Conservation (phyloP, 2,113 vertebrate species). For the Anolis sagrei region DNA sequence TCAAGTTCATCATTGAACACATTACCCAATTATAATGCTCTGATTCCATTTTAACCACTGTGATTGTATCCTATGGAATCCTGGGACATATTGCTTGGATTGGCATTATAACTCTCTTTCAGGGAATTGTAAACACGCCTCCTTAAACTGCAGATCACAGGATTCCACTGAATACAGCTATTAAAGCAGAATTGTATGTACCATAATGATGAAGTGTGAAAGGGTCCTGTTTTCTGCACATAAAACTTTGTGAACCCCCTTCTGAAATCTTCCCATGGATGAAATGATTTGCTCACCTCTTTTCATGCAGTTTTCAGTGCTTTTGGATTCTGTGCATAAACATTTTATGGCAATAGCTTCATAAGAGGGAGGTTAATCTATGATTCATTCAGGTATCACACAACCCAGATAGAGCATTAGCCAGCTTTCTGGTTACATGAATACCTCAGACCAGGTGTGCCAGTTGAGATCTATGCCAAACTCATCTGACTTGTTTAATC, state of each 20-base stretch:
- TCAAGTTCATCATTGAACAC: not conserved
- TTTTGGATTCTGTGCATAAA: not conserved
- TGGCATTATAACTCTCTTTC: too few relatives aligned
- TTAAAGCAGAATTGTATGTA: too few relatives aligned
- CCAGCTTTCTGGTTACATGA: not conserved
- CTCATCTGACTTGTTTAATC: not conserved
- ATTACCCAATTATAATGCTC: too few relatives aligned
- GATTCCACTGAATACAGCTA: too few relatives aligned
- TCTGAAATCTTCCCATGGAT: not conserved
- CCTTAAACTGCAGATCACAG: too few relatives aligned
- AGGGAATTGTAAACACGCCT: too few relatives aligned
- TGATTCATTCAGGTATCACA: not conserved
- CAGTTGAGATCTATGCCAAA: not conserved
- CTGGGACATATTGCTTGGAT: too few relatives aligned
- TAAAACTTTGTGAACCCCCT: not conserved
- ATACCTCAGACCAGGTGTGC: not conserved
- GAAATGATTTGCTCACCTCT: not conserved
- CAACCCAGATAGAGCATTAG: not conserved
- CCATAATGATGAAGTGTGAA: too few relatives aligned
- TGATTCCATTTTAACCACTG: too few relatives aligned
- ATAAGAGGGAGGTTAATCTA: not conserved
- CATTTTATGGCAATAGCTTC: not conserved
- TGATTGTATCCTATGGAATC: too few relatives aligned
- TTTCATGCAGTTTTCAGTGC: not conserved
- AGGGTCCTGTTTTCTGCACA: not conserved